Evolutionary conservation across 2,797 vertebrate species (phyloP).

Genomic region (Amblyopsis hoosieri): DNA sequence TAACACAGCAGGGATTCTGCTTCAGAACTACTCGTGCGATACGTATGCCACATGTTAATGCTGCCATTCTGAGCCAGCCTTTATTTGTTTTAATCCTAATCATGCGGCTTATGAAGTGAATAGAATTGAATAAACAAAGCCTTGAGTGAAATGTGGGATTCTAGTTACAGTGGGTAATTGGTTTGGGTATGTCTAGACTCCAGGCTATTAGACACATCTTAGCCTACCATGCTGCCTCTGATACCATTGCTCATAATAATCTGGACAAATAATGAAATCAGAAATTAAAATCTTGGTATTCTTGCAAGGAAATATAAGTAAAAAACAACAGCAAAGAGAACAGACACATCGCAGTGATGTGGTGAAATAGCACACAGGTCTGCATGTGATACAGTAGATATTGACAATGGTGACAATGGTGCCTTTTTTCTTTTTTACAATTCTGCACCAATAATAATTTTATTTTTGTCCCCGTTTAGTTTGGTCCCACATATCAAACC

Average conservation of each 20-base stretch:
- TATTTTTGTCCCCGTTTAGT: too few relatives aligned
- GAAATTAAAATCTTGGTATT: constrained; percentile 69
- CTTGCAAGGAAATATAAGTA: constrained; percentile 60
- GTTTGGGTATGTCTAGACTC: constrained; percentile 77
- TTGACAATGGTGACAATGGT: too few relatives aligned
- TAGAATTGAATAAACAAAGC: constrained; percentile 79
- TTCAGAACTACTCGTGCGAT: neutral
- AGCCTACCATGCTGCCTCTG: constrained; percentile 60
- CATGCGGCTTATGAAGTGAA: constrained; percentile 68
- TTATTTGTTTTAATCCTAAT: constrained; percentile 74
- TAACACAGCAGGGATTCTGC: neutral
- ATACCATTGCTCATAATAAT: constrained; percentile 75
- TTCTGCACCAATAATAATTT: too few relatives aligned
- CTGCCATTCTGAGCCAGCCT: constrained; percentile 27
- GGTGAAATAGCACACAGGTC: constrained; percentile 41
- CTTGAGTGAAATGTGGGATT: constrained; percentile 71
- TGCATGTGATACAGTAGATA: constrained; percentile 33
- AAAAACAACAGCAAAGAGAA: constrained; percentile 55
- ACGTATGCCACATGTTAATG: constrained; percentile 16
- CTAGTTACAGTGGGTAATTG: constrained; percentile 84
- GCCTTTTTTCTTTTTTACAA: too few relatives aligned
- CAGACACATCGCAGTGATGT: constrained; percentile 40
- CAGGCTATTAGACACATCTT: constrained; percentile 82
- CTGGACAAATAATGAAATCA: constrained; percentile 77
- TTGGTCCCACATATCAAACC: too few relatives aligned